Percentiles rank a stretch among this genome's conserved stretches.
Evolutionary conservation across 2,797 vertebrate species (phyloP).

Genomic region (Dallia pectoralis): DNA sequence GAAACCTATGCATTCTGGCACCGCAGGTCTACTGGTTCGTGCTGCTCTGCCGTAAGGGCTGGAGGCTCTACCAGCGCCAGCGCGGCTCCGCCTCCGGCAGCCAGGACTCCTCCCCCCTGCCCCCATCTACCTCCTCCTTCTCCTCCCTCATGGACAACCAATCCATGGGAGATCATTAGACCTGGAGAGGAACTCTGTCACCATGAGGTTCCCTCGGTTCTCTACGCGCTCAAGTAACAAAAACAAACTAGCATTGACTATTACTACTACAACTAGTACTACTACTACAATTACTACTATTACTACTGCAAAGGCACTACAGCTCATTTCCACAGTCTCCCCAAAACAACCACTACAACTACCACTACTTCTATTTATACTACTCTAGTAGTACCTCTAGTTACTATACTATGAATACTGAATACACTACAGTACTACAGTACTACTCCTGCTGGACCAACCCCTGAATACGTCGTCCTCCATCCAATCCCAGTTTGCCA

Average conservation of each 20-base stretch:
- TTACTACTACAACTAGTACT: slow-evolving; percentile 17
- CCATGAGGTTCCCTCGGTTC: background rate
- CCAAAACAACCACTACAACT: slow-evolving; percentile 4
- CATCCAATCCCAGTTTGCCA: slow-evolving; percentile 25
- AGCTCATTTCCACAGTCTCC: slow-evolving; percentile 29
- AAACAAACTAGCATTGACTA: slow-evolving; percentile 16
- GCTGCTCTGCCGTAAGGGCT: slow-evolving; percentile 90
- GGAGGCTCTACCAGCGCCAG: slow-evolving; percentile 81
- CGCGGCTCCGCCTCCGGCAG: slow-evolving; percentile 25
- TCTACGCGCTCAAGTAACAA: slow-evolving; percentile 5
- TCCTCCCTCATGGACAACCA: slow-evolving; percentile 43
- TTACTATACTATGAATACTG: slow-evolving; percentile 17
- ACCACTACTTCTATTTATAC: no score
- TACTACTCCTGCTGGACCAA: background rate
- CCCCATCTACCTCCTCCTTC: slow-evolving; percentile 20
- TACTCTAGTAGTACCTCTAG: slow-evolving; percentile 5
- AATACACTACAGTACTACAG: no score
- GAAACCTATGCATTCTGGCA: slow-evolving; percentile 86
- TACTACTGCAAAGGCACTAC: slow-evolving; percentile 55
- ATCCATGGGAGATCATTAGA: slow-evolving; percentile 52
- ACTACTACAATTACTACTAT: slow-evolving; percentile 29
- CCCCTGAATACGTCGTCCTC: background rate
- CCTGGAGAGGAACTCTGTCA: background rate
- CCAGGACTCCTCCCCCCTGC: slow-evolving; percentile 19
- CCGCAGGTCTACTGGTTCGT: slow-evolving; percentile 98